A percentile compares a stretch with the other conserved stretches of the same genome.
Evolutionary conservation across 1,140 invertebrate species (phyloP).

Genomic region (Parapsyche elsis): DNA sequence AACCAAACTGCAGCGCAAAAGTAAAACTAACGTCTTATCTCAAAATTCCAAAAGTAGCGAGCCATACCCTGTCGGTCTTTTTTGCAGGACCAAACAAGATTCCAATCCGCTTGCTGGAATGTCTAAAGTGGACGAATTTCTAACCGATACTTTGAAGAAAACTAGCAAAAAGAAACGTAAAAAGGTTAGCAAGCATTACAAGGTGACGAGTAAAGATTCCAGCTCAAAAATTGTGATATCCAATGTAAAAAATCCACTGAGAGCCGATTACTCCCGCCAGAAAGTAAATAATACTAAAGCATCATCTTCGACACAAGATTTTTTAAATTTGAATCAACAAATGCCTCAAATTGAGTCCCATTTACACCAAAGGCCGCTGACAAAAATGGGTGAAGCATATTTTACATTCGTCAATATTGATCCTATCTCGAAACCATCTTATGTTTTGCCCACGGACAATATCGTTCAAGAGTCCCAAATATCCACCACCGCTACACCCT

Average conservation of each 20-base stretch:
- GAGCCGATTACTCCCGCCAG: too few relatives aligned
- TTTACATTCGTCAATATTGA: constrained; percentile 52
- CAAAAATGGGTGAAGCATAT: neutral
- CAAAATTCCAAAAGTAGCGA: neutral
- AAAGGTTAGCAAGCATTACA: constrained; percentile 37
- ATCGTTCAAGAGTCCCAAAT: constrained; percentile 38
- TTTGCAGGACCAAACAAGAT: constrained; percentile 37
- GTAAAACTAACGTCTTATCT: neutral
- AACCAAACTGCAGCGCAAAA: too few relatives aligned
- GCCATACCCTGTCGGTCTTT: constrained; percentile 53
- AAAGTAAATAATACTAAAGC: too few relatives aligned
- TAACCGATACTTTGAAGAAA: neutral
- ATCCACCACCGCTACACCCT: constrained; percentile 21
- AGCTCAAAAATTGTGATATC: constrained; percentile 45
- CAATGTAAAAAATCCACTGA: constrained; percentile 6
- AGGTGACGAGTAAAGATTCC: neutral
- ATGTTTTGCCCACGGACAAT: constrained; percentile 33
- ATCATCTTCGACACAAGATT: neutral
- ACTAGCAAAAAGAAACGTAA: constrained; percentile 30
- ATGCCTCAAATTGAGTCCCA: neutral
- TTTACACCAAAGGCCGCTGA: neutral
- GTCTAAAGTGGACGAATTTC: neutral
- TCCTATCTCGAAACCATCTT: constrained; percentile 36
- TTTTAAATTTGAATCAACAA: too few relatives aligned
- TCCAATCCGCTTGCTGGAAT: neutral